phyloP scores from a whole-genome alignment of 1,140 invertebrate species.

The Pseudobourletiella spinata region DNA sequence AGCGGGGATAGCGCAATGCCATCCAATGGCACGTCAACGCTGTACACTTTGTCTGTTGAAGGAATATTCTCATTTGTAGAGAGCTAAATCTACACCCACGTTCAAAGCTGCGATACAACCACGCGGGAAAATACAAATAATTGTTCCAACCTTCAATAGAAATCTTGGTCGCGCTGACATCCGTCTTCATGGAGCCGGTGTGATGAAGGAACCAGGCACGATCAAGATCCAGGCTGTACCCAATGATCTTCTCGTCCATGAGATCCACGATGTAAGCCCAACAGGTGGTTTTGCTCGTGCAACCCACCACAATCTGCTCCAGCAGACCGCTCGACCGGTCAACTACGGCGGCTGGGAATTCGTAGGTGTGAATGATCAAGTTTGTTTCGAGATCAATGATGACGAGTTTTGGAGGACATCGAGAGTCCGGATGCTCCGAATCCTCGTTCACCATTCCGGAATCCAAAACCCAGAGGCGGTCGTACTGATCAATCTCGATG shows the following conservation, averaged over 20 bases:
- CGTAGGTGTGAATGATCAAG: constrained; percentile 50
- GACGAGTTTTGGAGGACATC: constrained; percentile 65
- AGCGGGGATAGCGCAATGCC: constrained; percentile 52
- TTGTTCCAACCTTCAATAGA: background rate
- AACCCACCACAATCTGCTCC: constrained; percentile 38
- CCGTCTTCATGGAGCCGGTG: background rate
- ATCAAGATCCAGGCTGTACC: constrained; percentile 54
- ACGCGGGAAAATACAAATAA: no score
- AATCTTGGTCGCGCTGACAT: background rate
- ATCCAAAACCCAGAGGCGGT: constrained; percentile 65
- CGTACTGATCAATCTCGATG: constrained; percentile 59
- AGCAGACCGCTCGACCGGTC: background rate
- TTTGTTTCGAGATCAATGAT: constrained; percentile 68
- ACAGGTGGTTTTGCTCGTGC: constrained; percentile 50
- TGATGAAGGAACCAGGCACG: constrained; percentile 45
- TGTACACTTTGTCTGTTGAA: no score
- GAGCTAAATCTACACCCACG: no score
- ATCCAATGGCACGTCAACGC: no score
- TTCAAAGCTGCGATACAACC: no score
- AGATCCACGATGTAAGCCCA: constrained; percentile 63
- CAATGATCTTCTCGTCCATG: constrained; percentile 12
- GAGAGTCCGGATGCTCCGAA: constrained; percentile 54
- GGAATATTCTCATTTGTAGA: no score
- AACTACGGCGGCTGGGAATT: constrained; percentile 42
- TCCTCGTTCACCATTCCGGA: constrained; percentile 52